phyloP scores from a whole-genome alignment of 2,113 vertebrate species.

The Pterophyllum scalare region DNA sequence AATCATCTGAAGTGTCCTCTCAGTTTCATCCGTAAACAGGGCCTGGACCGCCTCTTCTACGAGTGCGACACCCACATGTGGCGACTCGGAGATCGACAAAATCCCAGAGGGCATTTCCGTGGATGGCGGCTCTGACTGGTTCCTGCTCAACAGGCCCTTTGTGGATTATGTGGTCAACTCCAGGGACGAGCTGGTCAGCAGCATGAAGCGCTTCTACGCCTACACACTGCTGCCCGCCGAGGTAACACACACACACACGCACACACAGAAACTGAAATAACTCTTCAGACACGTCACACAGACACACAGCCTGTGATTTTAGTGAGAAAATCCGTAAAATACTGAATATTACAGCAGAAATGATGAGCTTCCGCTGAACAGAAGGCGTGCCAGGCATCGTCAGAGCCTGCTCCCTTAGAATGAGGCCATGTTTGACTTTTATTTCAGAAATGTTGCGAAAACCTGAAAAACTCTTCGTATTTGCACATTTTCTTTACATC shows the following conservation, averaged over 20 bases:
- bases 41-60: slow-evolving; percentile 94
- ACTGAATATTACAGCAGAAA: not conserved
- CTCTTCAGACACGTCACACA: not conserved
- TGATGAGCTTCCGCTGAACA: not conserved
- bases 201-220: slow-evolving; percentile 95
- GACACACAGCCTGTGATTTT: not conserved
- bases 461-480: not conserved
- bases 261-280: not conserved
- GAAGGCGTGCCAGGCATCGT: too few species aligned
- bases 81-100: slow-evolving; percentile 94
- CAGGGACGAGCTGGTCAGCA: slow-evolving; percentile 88
- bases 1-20: not conserved
- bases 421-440: not conserved
- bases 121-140: slow-evolving; percentile 97
- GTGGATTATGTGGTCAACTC: slow-evolving; percentile 95
- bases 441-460: not conserved
- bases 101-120: slow-evolving; percentile 95
- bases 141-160: slow-evolving; percentile 93
- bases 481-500: not conserved
- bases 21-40: slow-evolving; percentile 98
- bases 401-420: not conserved
- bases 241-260: slow-evolving; percentile 78
- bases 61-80: slow-evolving; percentile 99
- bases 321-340: not conserved
- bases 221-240: slow-evolving; percentile 96